Conservation (phyloP, 2,113 vertebrate species). For the Siniperca knerii region DNA sequence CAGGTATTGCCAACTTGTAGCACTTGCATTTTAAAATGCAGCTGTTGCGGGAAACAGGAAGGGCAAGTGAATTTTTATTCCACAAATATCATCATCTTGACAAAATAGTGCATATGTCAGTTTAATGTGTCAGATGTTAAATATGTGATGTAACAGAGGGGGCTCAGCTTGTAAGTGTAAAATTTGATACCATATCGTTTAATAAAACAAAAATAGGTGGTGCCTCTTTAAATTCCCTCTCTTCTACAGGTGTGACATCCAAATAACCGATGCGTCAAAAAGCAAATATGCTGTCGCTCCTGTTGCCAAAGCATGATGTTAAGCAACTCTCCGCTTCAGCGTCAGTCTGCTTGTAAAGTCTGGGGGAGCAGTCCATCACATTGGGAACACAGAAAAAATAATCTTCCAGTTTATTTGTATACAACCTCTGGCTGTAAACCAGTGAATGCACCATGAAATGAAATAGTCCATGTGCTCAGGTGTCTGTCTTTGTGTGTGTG, state of each 20-base stretch:
- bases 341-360: not conserved
- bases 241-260: conserved; percentile 34
- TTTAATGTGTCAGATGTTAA: not conserved
- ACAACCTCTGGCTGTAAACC: conserved; percentile 18
- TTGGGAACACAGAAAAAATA: not conserved
- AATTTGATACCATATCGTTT: not conserved
- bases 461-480: conserved; percentile 38
- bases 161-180: not conserved
- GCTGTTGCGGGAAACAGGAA: not conserved
- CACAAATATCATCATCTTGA: not conserved
- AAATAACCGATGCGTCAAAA: conserved; percentile 37
- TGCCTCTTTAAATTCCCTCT: not conserved
- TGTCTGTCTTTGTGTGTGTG: conserved; percentile 52
- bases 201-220: conserved; percentile 1
- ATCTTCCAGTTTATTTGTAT: not conserved
- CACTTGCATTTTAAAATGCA: not conserved
- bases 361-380: not conserved
- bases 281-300: conserved; percentile 51
- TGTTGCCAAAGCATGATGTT: conserved; percentile 26
- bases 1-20: not conserved
- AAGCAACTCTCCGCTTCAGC: not conserved
- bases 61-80: not conserved
- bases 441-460: not conserved
- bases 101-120: not conserved
- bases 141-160: not conserved